A percentile compares a stretch with the other conserved stretches of the same genome.
These are phyloP conservation scores for Polymixis lichenea DNA, from an alignment of 2,888 invertebrate genomes.

Conservation along the genomic window DNA sequence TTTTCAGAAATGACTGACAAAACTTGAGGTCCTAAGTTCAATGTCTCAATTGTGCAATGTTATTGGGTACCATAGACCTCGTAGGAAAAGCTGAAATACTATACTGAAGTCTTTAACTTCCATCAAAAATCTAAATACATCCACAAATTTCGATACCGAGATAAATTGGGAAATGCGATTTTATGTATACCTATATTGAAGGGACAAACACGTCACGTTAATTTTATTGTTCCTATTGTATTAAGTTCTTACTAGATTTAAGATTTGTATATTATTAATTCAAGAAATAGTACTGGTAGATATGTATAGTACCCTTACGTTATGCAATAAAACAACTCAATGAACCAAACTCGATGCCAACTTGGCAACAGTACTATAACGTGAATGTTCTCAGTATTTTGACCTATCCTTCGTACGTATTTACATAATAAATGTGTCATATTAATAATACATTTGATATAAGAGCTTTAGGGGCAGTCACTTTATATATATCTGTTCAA, in stretches of 20 bases:
- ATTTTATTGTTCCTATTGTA: neutral
- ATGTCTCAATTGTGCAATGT: neutral
- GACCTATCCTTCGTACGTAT: slow-evolving; percentile 70
- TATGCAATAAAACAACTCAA: slow-evolving; percentile 72
- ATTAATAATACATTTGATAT: slow-evolving; percentile 39
- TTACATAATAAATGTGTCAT: slow-evolving; percentile 62
- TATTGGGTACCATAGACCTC: neutral
- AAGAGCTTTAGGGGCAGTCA: slow-evolving; percentile 7
- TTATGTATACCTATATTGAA: neutral
- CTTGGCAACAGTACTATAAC: slow-evolving; percentile 70
- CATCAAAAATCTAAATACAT: neutral
- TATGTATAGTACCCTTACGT: slow-evolving; percentile 44
- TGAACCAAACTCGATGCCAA: slow-evolving; percentile 71
- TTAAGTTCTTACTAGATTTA: neutral
- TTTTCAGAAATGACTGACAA: neutral
- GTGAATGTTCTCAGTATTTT: slow-evolving; percentile 71
- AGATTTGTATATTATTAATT: slow-evolving; percentile 1
- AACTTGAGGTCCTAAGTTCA: neutral
- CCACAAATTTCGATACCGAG: neutral
- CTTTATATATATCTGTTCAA: slow-evolving; percentile 24
- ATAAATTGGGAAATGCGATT: neutral
- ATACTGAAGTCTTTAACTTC: neutral
- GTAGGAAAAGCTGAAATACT: neutral
- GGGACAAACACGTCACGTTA: neutral
- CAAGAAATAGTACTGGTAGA: neutral